Evolutionary conservation across 64 coral and sea anemone genomes (phyloP).

Genomic region (Pocillopora verrucosa): DNA sequence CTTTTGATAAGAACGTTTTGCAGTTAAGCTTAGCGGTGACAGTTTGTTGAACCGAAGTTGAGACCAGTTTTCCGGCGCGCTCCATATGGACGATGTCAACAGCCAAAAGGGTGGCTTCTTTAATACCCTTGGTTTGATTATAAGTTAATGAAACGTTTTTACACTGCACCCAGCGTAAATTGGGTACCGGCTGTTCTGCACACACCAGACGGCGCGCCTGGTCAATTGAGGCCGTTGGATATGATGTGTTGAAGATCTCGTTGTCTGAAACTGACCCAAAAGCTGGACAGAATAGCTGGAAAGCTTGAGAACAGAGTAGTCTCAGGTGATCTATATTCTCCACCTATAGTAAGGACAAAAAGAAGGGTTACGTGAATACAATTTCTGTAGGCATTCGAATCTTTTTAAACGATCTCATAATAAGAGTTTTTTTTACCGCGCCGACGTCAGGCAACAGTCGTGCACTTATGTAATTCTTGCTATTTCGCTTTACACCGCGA

Average conservation of each 20-base stretch:
- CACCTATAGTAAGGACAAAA: conserved; percentile 2
- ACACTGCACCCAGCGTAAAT: conserved; percentile 18
- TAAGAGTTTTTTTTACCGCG: no score
- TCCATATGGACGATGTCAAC: conserved; percentile 33
- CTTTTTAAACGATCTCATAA: no score
- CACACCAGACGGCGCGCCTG: conserved; percentile 12
- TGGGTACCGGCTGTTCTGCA: not conserved
- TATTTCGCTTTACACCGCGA: no score
- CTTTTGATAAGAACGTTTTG: conserved; percentile 8
- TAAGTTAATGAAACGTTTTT: conserved; percentile 20
- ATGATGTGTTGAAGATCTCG: conserved; percentile 3
- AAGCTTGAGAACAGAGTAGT: not conserved
- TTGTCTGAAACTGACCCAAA: conserved; percentile 19
- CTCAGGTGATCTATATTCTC: conserved; percentile 24
- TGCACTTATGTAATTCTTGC: no score
- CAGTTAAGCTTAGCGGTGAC: conserved; percentile 37
- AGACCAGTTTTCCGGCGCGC: conserved; percentile 16
- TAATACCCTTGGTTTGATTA: conserved; percentile 1
- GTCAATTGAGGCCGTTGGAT: not conserved
- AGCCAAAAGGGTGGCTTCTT: conserved; percentile 5
- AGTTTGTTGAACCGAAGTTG: conserved; percentile 37
- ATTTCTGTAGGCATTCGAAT: not conserved
- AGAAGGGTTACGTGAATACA: not conserved
- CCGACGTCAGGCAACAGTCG: no score
- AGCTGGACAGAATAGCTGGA: conserved; percentile 40